phyloP scores from a whole-genome alignment of 2,113 vertebrate species.

The Notarius quadriscutis region DNA sequence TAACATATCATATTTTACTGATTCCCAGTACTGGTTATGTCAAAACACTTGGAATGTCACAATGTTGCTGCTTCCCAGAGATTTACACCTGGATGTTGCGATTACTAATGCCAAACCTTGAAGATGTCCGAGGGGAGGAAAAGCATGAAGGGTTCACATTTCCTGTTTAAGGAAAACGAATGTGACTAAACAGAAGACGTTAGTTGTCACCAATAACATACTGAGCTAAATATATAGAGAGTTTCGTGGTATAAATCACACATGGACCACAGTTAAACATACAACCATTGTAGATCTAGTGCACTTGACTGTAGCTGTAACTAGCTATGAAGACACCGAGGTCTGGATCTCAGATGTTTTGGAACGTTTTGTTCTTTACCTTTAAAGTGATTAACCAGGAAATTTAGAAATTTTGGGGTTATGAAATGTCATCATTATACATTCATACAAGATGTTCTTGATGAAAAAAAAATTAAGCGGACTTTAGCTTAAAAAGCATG shows the following conservation, averaged over 20 bases:
- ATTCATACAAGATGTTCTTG: too few relatives aligned
- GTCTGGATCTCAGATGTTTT: not conserved
- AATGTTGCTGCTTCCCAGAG: conserved; percentile 23
- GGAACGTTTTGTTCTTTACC: not conserved
- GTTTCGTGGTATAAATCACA: not conserved
- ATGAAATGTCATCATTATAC: too few relatives aligned
- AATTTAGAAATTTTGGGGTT: too few relatives aligned
- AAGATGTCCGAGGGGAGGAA: not conserved
- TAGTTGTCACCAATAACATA: not conserved
- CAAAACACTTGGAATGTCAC: conserved; percentile 28
- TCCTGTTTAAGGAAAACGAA: not conserved
- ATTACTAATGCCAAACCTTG: not conserved
- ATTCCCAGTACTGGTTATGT: conserved; percentile 33
- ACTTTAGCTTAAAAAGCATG: too few relatives aligned
- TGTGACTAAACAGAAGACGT: not conserved
- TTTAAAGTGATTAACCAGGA: too few relatives aligned
- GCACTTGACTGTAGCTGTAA: not conserved
- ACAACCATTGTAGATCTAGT: not conserved
- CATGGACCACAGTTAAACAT: not conserved
- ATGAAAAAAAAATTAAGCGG: too few relatives aligned
- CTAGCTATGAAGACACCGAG: not conserved
- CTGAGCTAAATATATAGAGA: not conserved
- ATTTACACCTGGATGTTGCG: not conserved
- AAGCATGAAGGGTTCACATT: not conserved
- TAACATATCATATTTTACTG: conserved; percentile 42